Evolutionary conservation across 2,797 vertebrate species (phyloP).

Genomic region (Parauchenoglanis punctatus): DNA sequence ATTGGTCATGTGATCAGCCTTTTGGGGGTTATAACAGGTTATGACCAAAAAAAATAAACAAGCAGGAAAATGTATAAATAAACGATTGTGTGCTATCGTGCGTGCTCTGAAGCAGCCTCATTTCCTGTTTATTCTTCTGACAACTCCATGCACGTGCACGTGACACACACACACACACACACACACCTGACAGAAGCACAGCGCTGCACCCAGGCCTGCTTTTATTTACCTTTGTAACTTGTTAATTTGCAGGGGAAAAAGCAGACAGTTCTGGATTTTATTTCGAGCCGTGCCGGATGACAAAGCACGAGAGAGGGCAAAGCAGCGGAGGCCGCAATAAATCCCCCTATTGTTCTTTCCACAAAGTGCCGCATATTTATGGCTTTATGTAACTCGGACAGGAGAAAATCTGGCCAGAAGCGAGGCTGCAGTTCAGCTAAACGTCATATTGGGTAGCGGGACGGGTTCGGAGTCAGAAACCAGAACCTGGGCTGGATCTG

Average conservation of each 20-base stretch:
- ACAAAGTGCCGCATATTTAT: slow-evolving; percentile 50
- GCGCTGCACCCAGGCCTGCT: neutral
- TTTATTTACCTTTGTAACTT: neutral
- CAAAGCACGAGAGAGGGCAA: slow-evolving; percentile 30
- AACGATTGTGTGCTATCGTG: neutral
- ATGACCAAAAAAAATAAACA: neutral
- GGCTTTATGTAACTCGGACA: slow-evolving; percentile 48
- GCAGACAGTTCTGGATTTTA: slow-evolving; percentile 35
- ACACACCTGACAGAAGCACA: neutral
- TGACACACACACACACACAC: neutral
- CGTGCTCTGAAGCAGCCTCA: slow-evolving; percentile 16
- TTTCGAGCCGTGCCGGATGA: slow-evolving; percentile 17
- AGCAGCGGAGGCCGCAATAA: slow-evolving; percentile 41
- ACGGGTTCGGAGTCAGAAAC: neutral
- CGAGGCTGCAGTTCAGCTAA: neutral
- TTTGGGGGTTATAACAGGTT: neutral
- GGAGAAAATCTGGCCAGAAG: slow-evolving; percentile 29
- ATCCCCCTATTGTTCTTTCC: slow-evolving; percentile 51
- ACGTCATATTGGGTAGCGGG: neutral
- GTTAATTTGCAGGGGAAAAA: neutral
- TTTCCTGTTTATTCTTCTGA: slow-evolving; percentile 50
- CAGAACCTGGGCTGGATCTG: neutral
- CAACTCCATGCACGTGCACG: neutral
- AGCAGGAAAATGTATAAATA: neutral
- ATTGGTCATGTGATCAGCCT: neutral